Conservation (phyloP, 1,140 invertebrate genomes). For the Cherax destructor region DNA sequence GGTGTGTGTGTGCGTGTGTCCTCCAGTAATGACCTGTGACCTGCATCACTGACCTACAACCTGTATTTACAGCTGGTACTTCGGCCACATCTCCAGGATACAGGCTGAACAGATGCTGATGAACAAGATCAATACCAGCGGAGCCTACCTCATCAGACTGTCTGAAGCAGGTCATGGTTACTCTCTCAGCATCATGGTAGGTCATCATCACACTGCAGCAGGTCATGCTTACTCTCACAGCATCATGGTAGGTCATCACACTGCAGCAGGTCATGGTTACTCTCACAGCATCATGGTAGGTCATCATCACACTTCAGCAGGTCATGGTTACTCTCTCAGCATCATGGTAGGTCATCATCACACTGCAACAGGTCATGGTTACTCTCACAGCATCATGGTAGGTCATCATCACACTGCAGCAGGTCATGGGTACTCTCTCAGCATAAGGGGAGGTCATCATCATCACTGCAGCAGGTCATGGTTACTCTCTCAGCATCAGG, state of each 20-base stretch:
- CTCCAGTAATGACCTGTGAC: too few relatives aligned
- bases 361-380: too few relatives aligned
- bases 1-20: too few relatives aligned
- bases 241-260: background rate
- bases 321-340: conserved; percentile 8
- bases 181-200: conserved; percentile 25
- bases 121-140: conserved; percentile 92
- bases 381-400: too few relatives aligned
- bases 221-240: conserved; percentile 4
- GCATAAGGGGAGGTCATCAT: too few relatives aligned
- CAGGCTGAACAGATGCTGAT: conserved; percentile 96
- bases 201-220: conserved; percentile 77
- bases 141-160: conserved; percentile 95
- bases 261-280: background rate
- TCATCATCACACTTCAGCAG: conserved; percentile 73
- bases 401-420: background rate
- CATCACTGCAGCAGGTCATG: too few relatives aligned
- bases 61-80: conserved; percentile 90
- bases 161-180: conserved; percentile 76
- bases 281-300: conserved; percentile 27
- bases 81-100: conserved; percentile 95
- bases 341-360: background rate
- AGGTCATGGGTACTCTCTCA: too few relatives aligned
- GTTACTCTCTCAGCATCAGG: too few relatives aligned
- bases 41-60: too few relatives aligned